These are phyloP conservation scores for Hydrotaea diabolus DNA, from an alignment of 2,888 invertebrate species.

Conservation along the genomic window DNA sequence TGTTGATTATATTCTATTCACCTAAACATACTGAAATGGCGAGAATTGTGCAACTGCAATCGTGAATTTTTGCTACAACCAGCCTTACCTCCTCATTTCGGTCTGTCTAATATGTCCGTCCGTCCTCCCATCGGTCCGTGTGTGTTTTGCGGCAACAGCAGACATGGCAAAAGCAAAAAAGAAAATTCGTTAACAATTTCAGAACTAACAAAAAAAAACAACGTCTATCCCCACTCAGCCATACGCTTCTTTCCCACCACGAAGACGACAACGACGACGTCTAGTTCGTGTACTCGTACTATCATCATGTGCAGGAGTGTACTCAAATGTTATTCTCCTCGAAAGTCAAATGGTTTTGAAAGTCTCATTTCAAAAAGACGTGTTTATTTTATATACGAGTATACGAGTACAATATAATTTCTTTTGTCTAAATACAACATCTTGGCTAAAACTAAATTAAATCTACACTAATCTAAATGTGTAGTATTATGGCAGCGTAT, in stretches of 20 bases:
- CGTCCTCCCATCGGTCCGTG: neutral
- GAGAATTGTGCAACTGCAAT: constrained; percentile 65
- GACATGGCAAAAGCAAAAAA: neutral
- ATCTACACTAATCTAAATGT: neutral
- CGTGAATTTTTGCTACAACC: constrained; percentile 59
- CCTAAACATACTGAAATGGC: constrained; percentile 62
- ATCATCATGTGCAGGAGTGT: neutral
- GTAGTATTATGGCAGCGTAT: neutral
- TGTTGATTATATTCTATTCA: constrained; percentile 51
- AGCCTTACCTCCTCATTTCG: constrained; percentile 49
- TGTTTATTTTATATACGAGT: neutral
- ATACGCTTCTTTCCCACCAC: neutral
- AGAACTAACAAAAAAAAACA: constrained; percentile 1
- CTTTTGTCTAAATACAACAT: constrained; percentile 7
- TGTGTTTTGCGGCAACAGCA: neutral
- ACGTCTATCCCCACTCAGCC: neutral
- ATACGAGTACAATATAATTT: neutral
- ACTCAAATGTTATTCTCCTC: neutral
- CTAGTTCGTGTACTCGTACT: neutral
- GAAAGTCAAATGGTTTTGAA: neutral
- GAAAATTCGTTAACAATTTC: constrained; percentile 16
- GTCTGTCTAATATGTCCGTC: neutral
- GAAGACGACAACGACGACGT: neutral
- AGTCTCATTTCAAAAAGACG: too few relatives aligned
- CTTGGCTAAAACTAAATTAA: neutral